Percentiles rank a stretch among this genome's conserved stretches.
phyloP scores from a whole-genome alignment of 2,797 vertebrate genomes.

The Cheirogaleus major region DNA sequence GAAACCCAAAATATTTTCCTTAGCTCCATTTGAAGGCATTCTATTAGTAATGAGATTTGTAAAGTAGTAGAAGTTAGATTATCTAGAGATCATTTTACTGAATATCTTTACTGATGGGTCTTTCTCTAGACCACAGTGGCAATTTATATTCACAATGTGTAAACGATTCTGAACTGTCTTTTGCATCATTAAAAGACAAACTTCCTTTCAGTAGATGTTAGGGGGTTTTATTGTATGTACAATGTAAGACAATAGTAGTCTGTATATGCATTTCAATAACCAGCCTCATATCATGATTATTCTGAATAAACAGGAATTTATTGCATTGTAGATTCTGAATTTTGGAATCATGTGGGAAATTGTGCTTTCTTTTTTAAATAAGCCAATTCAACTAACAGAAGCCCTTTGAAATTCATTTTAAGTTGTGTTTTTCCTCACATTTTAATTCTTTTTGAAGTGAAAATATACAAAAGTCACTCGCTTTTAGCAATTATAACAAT shows the following conservation, averaged over 20 bases:
- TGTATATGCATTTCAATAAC: neutral
- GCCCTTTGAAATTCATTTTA: neutral
- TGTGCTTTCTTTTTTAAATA: conserved; percentile 27
- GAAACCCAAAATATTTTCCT: neutral
- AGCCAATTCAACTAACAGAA: neutral
- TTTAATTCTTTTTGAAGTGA: neutral
- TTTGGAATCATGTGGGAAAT: neutral
- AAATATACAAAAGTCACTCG: neutral
- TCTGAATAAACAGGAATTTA: neutral
- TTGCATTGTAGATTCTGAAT: neutral
- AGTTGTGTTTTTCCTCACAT: neutral
- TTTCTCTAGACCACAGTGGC: neutral
- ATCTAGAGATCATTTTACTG: neutral
- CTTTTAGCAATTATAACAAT: neutral
- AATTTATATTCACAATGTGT: neutral
- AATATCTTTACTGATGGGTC: neutral
- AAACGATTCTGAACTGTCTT: neutral
- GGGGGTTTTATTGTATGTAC: neutral
- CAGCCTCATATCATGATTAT: neutral
- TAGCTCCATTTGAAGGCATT: neutral
- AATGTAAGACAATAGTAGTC: neutral
- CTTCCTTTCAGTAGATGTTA: neutral
- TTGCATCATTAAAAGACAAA: neutral
- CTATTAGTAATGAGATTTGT: neutral
- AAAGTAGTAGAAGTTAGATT: neutral